phyloP scores from a whole-genome alignment of 2,888 invertebrate species.

The Lithophane leautieri region DNA sequence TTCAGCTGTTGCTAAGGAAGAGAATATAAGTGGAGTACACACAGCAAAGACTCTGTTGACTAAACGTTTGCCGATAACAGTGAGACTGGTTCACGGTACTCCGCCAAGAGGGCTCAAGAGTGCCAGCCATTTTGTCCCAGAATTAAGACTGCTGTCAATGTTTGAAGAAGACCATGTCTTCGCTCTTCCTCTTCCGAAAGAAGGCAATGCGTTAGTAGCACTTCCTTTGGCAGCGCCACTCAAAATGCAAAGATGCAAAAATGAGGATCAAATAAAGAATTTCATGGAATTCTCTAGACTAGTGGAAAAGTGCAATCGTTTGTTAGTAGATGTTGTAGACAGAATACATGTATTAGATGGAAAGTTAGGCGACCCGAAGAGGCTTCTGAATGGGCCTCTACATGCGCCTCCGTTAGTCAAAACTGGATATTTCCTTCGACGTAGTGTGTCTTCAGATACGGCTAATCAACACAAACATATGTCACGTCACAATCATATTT shows the following conservation, averaged over 20 bases:
- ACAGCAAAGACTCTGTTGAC: conserved; percentile 96
- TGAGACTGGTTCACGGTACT: conserved; percentile 97
- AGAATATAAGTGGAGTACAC: conserved; percentile 98
- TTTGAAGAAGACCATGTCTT: conserved; percentile 97
- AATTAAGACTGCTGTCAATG: conserved; percentile 95
- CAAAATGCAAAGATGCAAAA: conserved; percentile 95
- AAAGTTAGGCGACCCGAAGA: conserved; percentile 93
- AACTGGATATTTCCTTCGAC: conserved; percentile 93
- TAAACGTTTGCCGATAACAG: conserved; percentile 97
- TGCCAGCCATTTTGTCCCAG: conserved; percentile 95
- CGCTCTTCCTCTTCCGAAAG: conserved; percentile 95
- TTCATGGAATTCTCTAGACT: conserved; percentile 94
- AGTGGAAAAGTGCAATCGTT: conserved; percentile 94
- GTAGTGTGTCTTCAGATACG: conserved; percentile 95
- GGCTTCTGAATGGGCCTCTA: conserved; percentile 84
- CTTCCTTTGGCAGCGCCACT: conserved; percentile 96
- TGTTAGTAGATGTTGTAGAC: conserved; percentile 94
- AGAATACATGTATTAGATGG: conserved; percentile 95
- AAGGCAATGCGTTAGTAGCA: conserved; percentile 94
- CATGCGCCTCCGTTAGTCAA: conserved; percentile 87
- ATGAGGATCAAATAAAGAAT: conserved; percentile 94
- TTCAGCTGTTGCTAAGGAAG: conserved; percentile 97
- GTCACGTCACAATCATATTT: conserved; percentile 88
- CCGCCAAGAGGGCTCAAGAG: conserved; percentile 96
- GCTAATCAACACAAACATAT: conserved; percentile 90